Base-by-base conservation (phyloP, 1,140 invertebrate species). In the Acromyrmex heyeri region DNA sequence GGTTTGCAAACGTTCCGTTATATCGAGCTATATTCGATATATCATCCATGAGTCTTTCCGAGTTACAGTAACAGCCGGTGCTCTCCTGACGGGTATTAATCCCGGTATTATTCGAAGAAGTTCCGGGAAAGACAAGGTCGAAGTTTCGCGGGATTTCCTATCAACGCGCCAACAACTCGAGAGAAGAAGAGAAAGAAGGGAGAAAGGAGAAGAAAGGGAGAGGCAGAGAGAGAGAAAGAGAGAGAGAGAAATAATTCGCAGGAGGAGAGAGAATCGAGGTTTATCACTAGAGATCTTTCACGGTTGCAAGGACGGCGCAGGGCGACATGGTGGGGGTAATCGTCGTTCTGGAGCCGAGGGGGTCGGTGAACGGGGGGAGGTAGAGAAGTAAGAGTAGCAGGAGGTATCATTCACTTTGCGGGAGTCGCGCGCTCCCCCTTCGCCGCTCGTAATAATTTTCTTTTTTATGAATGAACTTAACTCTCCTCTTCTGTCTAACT, bases 381-480 rank as follows among this genome's bases (percentile, higher is more conserved):
- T 18, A 78, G 83, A 59, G 61, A 83, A 61, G 69, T 59, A 88
- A 59, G 61, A 73, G 76, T 59, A 81, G 69, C 59, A 70, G 64
- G 82, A 85, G 82, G 82, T 85, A 90, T 91, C 90, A 91, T 91
- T 91, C 88, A 88, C 90, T 91, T 91, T 90, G 90, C 90, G 88
- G 90, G 90, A 91, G 90, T 91, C 88, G 72, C 79, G 65, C 38
- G 38, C 8, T 44, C 79, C 86, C 62, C 90, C 86, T 16, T 50
- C 64, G 67, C 78, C 59, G 83, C 53, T 48, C 73, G 87, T 91
- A 90, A 91, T 91, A 91, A 91, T 91, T 91, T 90, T 86, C 88
- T 88, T 91, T 91, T 91, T 91, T 91, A 91, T 91, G 88, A 91
- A 91, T 91, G 90, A 91, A 91, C 90, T 90, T 90, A 61, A 85